Conservation (phyloP, 30 jellyfish, hydroid and myxozoan genomes). For the Hydractinia echinata region DNA sequence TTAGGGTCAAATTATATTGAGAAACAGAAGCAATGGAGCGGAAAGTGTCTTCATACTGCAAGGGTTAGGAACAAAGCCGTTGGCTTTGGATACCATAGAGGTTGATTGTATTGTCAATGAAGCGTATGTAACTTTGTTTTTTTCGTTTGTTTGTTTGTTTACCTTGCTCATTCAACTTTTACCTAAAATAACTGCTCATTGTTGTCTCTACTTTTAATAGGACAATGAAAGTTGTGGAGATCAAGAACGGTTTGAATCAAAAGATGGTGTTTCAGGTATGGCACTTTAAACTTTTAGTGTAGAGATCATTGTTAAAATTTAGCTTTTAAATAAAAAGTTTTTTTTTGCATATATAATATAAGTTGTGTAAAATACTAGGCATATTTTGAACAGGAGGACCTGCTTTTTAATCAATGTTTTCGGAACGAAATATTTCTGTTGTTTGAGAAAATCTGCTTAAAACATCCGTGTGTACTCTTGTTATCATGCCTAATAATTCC, state of each 20-base stretch:
- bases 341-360: no score
- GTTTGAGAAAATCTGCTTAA: neutral
- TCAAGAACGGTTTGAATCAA: constrained; percentile 41
- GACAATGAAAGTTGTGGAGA: constrained; percentile 39
- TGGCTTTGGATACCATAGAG: constrained; percentile 44
- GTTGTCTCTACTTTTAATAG: constrained; percentile 27
- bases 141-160: neutral
- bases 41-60: constrained; percentile 56
- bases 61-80: constrained; percentile 81
- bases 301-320: neutral
- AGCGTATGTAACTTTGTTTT: constrained; percentile 37
- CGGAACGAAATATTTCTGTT: no score
- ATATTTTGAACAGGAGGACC: no score
- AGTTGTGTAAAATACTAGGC: no score
- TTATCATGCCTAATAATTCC: no score
- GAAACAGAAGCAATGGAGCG: constrained; percentile 69
- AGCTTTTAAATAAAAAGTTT: no score
- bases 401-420: no score
- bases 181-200: no score
- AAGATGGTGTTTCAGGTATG: constrained; percentile 91
- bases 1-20: constrained; percentile 66
- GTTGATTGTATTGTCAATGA: constrained; percentile 73
- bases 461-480: neutral
- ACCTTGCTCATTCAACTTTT: no score
- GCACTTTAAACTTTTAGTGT: neutral